phyloP scores from a whole-genome alignment of 2,797 vertebrate species.

The Emydoidea blandingii region DNA sequence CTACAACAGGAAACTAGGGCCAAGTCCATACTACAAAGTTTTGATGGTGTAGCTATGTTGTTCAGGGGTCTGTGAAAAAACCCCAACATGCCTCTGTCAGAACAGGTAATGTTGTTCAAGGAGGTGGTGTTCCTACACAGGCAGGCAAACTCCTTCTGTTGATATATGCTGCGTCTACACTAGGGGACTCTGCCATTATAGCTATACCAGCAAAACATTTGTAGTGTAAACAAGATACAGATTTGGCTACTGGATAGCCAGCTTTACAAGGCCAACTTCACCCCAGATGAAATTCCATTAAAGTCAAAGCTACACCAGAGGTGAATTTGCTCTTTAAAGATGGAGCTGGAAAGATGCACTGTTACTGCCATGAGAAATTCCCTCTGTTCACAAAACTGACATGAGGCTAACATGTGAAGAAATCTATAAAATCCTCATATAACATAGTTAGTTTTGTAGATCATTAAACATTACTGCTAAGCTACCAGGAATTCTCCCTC shows the following conservation, averaged over 20 bases:
- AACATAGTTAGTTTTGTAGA: background rate
- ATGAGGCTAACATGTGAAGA: background rate
- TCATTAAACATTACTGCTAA: slow-evolving; percentile 53
- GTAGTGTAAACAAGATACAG: too few species aligned
- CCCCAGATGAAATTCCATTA: background rate
- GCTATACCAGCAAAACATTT: too few species aligned
- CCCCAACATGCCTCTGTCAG: too few species aligned
- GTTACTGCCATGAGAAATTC: rapidly evolving
- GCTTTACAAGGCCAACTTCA: background rate
- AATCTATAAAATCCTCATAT: slow-evolving; percentile 7
- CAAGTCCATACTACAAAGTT: too few species aligned
- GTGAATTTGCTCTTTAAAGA: background rate
- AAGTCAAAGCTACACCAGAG: background rate
- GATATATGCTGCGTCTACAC: too few species aligned
- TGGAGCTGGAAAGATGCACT: background rate
- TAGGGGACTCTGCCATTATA: too few species aligned
- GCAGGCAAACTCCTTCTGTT: too few species aligned
- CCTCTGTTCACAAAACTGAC: background rate
- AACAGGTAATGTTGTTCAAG: too few species aligned
- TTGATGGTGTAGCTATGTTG: too few species aligned
- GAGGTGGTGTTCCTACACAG: too few species aligned
- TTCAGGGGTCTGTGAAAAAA: too few species aligned
- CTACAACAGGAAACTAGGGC: rapidly evolving
- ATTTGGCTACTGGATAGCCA: background rate
- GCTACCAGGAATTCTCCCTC: slow-evolving; percentile 21